Conservation (phyloP, 1,140 invertebrate species). For the Hylaeus volcanicus region DNA sequence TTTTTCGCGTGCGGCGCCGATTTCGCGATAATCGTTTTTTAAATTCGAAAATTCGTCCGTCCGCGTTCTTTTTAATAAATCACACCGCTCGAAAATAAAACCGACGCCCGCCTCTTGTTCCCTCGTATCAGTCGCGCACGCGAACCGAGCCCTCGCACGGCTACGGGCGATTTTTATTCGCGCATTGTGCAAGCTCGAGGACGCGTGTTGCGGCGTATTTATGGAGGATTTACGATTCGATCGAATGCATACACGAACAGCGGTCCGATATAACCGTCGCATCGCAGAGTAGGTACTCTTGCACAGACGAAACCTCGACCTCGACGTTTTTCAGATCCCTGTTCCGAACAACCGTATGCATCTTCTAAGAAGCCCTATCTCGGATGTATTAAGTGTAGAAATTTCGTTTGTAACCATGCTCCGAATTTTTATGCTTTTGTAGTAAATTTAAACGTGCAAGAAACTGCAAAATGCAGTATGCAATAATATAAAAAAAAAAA, state of each 20-base stretch:
- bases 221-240: not conserved
- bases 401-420: too few species aligned
- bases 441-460: too few species aligned
- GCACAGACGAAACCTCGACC: not conserved
- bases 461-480: too few species aligned
- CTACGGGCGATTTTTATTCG: slow-evolving; percentile 6
- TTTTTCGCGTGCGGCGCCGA: slow-evolving; percentile 50
- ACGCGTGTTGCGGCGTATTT: not conserved
- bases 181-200: not conserved
- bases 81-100: not conserved
- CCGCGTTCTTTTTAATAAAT: slow-evolving; percentile 25
- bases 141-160: too few species aligned
- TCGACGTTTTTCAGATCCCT: too few species aligned
- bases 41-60: slow-evolving; percentile 18
- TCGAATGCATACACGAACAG: not conserved
- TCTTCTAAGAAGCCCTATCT: too few species aligned
- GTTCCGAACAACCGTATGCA: too few species aligned
- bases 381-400: too few species aligned
- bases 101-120: too few species aligned
- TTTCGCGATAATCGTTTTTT: slow-evolving; percentile 36
- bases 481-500: too few species aligned
- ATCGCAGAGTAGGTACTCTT: not conserved
- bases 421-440: too few species aligned
- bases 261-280: not conserved
- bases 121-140: too few species aligned